Conservation (phyloP, 2,888 invertebrate genomes). For the Pristionchus fissidentatus region DNA sequence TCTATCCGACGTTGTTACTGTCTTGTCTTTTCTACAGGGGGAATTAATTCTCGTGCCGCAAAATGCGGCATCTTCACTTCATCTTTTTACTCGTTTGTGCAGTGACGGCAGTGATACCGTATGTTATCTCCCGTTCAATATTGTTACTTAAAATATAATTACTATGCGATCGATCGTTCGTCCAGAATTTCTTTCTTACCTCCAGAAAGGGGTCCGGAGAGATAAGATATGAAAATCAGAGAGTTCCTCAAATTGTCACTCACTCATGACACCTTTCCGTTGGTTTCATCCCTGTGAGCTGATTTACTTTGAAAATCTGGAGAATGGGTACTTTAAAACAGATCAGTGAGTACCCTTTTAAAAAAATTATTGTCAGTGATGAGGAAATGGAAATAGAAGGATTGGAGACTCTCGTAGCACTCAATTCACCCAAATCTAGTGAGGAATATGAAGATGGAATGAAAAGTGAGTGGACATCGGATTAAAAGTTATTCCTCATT, state of each 20-base stretch:
- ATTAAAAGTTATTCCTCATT: too few species aligned
- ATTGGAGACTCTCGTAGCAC: conserved; percentile 23
- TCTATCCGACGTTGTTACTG: background rate
- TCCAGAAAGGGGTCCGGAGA: background rate
- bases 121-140: too few species aligned
- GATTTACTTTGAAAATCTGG: background rate
- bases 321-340: too few species aligned
- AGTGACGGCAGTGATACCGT: conserved; percentile 1
- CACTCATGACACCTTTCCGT: too few species aligned
- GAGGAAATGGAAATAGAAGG: conserved; percentile 10
- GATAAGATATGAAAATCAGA: too few species aligned
- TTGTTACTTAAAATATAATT: too few species aligned
- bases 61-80: conserved; percentile 5
- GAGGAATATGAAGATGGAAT: background rate
- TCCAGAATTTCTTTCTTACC: background rate
- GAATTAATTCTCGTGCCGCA: background rate
- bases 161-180: too few species aligned
- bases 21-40: background rate
- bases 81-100: background rate
- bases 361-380: background rate
- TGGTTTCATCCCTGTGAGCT: too few species aligned
- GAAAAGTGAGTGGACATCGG: background rate
- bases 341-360: too few species aligned
- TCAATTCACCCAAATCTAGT: conserved; percentile 1
- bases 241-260: too few species aligned